Percentiles rank a stretch among this genome's conserved stretches.
Conservation (phyloP, 2,113 vertebrate genomes). For the Scalopus aquaticus region DNA sequence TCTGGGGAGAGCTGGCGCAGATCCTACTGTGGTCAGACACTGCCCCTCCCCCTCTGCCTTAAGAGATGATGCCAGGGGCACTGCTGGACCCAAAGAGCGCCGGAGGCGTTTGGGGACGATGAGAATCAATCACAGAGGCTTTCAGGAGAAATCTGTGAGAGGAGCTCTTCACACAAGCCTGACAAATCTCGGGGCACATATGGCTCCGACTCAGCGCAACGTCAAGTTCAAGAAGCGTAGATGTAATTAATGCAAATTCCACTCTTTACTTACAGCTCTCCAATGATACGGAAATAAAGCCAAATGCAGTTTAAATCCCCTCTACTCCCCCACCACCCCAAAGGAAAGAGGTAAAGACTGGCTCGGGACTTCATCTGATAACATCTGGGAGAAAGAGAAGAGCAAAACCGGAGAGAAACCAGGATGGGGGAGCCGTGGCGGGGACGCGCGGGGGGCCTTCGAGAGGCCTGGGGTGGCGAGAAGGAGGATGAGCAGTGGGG, state of each 20-base stretch:
- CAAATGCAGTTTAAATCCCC: rapidly evolving
- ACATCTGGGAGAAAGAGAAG: neutral
- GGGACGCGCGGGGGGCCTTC: rapidly evolving
- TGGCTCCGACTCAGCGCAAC: neutral
- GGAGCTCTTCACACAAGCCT: neutral
- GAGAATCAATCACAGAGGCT: neutral
- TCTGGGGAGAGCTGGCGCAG: no score
- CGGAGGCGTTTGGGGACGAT: rapidly evolving
- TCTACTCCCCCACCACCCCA: neutral
- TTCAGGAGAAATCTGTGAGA: neutral
- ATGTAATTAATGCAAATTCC: no score
- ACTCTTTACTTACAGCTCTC: neutral
- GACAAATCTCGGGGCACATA: rapidly evolving
- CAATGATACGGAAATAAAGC: neutral
- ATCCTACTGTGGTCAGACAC: neutral
- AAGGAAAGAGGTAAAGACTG: neutral
- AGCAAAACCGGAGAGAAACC: no score
- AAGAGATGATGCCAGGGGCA: no score
- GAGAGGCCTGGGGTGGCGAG: rapidly evolving
- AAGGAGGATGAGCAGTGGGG: rapidly evolving
- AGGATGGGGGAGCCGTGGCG: neutral
- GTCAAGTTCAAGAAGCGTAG: neutral
- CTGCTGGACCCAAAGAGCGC: rapidly evolving
- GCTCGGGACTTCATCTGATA: no score
- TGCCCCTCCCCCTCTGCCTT: neutral